A percentile compares a stretch with the other conserved stretches of the same genome.
Conservation (phyloP, 2,113 vertebrate genomes). For the Redunca redunca region DNA sequence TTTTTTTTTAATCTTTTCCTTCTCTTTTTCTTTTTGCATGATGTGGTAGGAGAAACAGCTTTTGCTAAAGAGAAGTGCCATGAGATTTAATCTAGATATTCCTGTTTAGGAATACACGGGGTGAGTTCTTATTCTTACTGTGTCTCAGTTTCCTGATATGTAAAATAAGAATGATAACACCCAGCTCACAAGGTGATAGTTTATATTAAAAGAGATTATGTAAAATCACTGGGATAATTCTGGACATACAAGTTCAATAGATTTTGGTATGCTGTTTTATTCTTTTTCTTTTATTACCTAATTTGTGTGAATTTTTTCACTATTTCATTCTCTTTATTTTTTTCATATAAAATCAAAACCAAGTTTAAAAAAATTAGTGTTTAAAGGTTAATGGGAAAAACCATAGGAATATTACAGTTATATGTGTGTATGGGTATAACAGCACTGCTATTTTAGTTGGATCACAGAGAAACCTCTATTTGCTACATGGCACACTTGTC, state of each 20-base stretch:
- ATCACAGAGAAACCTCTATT: slow-evolving; percentile 56
- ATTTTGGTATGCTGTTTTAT: neutral
- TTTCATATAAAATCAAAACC: neutral
- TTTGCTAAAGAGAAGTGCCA: neutral
- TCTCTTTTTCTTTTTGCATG: neutral
- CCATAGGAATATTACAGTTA: neutral
- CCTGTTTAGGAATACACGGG: neutral
- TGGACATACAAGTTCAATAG: neutral
- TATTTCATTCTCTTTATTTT: neutral
- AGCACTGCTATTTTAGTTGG: neutral
- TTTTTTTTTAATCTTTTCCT: neutral
- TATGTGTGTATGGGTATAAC: neutral
- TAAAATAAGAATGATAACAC: neutral
- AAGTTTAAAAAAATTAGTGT: slow-evolving; percentile 1
- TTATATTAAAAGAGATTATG: slow-evolving; percentile 21
- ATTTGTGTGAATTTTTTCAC: neutral
- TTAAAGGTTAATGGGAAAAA: slow-evolving; percentile 8
- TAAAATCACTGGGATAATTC: neutral
- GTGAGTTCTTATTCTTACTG: neutral
- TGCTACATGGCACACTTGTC: neutral
- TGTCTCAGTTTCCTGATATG: neutral
- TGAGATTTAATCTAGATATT: neutral
- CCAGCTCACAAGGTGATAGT: neutral
- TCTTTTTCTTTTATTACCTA: neutral
- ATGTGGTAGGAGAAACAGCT: neutral